Conservation (phyloP, 2,888 invertebrate genomes). For the Aromia moschata region DNA sequence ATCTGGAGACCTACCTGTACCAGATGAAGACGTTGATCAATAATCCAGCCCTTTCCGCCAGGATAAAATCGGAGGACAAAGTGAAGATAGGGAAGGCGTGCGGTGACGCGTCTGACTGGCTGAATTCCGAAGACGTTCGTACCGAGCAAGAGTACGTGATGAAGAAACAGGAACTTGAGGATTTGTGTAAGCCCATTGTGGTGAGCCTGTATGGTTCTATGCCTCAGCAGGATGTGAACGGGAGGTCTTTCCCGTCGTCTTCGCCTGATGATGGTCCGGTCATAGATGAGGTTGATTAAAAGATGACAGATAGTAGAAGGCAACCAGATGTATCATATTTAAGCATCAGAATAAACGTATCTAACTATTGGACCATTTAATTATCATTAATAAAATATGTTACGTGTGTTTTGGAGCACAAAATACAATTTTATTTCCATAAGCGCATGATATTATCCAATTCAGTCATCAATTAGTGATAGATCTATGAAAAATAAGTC, state of each 20-base stretch:
- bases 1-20: constrained; percentile 62
- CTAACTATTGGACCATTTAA: no score
- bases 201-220: constrained; percentile 55
- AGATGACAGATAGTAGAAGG: no score
- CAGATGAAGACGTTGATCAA: constrained; percentile 44
- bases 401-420: no score
- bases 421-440: no score
- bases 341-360: no score
- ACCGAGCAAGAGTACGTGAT: constrained; percentile 71
- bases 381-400: no score
- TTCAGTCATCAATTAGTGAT: no score
- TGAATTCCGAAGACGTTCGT: constrained; percentile 69
- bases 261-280: constrained; percentile 42
- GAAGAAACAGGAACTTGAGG: constrained; percentile 69
- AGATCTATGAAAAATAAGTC: no score
- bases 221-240: constrained; percentile 24
- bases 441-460: no score
- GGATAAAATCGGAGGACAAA: constrained; percentile 66
- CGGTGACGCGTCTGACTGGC: constrained; percentile 72
- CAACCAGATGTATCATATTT: no score
- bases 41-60: constrained; percentile 61
- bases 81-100: constrained; percentile 62
- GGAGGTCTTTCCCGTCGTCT: constrained; percentile 46
- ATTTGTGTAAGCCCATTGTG: constrained; percentile 67
- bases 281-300: constrained; percentile 55